Base-by-base conservation (phyloP, 2,888 invertebrate genomes). In the Parnassius glacialis region DNA sequence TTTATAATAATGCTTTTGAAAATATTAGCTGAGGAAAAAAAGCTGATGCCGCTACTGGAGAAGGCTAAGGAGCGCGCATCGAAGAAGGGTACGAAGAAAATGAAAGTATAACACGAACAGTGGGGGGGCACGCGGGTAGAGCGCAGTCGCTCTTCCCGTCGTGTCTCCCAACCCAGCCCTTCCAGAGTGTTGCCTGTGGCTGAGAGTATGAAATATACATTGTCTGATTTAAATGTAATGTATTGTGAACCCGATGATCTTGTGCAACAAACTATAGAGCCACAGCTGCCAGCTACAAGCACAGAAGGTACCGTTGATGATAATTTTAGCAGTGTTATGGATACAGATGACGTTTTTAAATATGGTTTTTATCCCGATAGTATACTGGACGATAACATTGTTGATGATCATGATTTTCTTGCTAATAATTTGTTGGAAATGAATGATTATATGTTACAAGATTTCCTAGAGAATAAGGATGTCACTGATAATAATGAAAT, bases 1-100 rank as follows among this genome's bases (percentile, higher is more conserved):
- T 95, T 99, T 70, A 98, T 99, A 68, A 96, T 99, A 72, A 97
- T 97, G 81, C 92, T 99, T 64, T 89, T 99, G 51, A 97, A 97
- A 85, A 94, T 97, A 73, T 92, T 99, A 68, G 99, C 98, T 0
- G 96, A 97, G 80, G 96, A 98, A 80, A 97, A 97, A 53, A 97
- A 97, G 83, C 92, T 99, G 61, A 92, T 96, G 74, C 95, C 97
- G 1, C 87, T 99, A 20, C 96, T 97, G 79, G 97, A 98, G 79
- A 96, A 97, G 86, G 98, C 97, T 9, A 96, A 96, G 78, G 95
- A 96, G 76, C 93, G 94, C 67, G 94, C 95, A 16, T 77, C 94
- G 64, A 95, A 95, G 75, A 94, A 94, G 67, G 93, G 93, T 64
- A 84, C 91, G 45, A 93, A 94, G 75, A 93, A 93, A 64, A 75